These are phyloP conservation scores for Ramphastos sulfuratus DNA, from an alignment of 2,113 vertebrate species.

Conservation along the genomic window DNA sequence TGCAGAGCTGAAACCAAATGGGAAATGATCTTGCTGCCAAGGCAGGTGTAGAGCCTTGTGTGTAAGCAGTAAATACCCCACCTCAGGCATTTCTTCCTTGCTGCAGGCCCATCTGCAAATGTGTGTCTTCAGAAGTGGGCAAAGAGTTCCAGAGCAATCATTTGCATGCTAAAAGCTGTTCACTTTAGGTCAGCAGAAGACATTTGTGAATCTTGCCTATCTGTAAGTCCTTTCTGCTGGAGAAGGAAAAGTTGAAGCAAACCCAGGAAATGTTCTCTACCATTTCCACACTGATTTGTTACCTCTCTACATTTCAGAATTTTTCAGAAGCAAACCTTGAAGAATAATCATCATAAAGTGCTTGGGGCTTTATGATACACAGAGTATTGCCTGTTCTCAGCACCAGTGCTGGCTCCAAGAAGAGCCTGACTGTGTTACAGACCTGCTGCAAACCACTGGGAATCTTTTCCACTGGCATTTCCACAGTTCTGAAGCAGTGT, in stretches of 20 bases:
- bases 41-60: not conserved
- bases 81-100: not conserved
- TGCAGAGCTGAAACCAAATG: not conserved
- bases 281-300: not conserved
- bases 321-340: not conserved
- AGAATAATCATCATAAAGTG: not conserved
- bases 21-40: not conserved
- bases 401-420: not conserved
- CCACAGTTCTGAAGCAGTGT: not conserved
- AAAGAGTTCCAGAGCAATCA: not conserved
- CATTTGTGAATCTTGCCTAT: not conserved
- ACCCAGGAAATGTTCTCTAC: not conserved
- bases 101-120: not conserved
- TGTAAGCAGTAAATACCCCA: not conserved
- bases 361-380: not conserved
- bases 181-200: not conserved
- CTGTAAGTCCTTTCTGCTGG: not conserved
- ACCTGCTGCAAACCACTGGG: not conserved
- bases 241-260: not conserved
- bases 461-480: not conserved
- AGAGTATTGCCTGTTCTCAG: not conserved
- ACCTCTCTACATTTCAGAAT: not conserved
- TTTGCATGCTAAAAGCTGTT: not conserved
- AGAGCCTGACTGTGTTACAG: not conserved
- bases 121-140: not conserved